These are phyloP conservation scores for Scotopteryx bipunctaria DNA, from an alignment of 2,888 invertebrate genomes.

Conservation along the genomic window DNA sequence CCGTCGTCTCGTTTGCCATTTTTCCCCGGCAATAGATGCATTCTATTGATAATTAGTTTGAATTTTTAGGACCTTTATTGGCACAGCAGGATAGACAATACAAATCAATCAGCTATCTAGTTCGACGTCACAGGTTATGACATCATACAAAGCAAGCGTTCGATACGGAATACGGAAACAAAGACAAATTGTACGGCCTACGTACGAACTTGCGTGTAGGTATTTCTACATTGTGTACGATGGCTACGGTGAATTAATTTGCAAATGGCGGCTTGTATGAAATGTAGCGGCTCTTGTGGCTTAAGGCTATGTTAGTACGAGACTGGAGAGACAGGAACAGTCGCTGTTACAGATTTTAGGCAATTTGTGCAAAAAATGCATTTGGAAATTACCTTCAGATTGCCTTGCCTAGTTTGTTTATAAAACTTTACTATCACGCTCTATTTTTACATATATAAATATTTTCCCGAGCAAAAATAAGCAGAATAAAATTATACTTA, in stretches of 20 bases:
- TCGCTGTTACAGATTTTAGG: background rate
- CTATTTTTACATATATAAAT: too few relatives aligned
- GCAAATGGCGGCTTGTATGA: background rate
- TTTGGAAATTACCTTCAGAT: background rate
- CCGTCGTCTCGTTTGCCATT: background rate
- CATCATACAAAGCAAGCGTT: background rate
- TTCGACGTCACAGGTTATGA: constrained; percentile 8
- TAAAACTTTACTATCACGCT: too few relatives aligned
- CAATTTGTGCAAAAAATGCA: background rate
- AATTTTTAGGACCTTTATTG: constrained; percentile 1
- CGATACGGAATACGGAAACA: background rate
- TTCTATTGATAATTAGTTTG: constrained; percentile 1
- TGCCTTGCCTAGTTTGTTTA: background rate
- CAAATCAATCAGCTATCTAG: constrained; percentile 10
- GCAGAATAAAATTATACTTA: too few relatives aligned
- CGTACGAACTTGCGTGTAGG: background rate
- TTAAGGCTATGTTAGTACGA: constrained; percentile 1
- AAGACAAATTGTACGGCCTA: too few relatives aligned
- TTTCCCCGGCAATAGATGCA: constrained; percentile 1
- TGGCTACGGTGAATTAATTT: constrained; percentile 6
- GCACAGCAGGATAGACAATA: constrained; percentile 2
- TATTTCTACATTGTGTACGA: background rate
- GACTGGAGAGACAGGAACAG: background rate
- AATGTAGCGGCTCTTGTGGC: background rate
- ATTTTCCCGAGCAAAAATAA: too few relatives aligned